Evolutionary conservation across 2,113 vertebrate species (phyloP).

Genomic region (Mobula hypostoma): DNA sequence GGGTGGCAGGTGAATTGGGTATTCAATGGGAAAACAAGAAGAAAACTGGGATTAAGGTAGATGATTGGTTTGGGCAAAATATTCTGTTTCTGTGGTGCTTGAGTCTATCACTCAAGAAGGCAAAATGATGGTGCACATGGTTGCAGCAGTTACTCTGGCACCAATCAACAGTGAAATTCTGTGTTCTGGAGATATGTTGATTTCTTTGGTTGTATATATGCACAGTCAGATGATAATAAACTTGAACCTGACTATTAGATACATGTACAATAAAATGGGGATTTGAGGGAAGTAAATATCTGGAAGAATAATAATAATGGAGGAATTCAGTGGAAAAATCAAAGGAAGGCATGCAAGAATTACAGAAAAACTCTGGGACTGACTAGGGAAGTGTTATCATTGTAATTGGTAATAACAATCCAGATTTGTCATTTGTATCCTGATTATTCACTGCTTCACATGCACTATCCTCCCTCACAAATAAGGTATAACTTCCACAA

Average conservation of each 20-base stretch:
- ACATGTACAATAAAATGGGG: not conserved
- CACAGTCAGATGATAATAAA: too few species aligned
- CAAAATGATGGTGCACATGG: too few species aligned
- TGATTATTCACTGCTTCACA: not conserved
- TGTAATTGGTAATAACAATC: not conserved
- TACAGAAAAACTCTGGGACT: not conserved
- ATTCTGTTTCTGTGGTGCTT: not conserved
- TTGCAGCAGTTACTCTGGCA: too few species aligned
- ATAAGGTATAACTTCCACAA: not conserved
- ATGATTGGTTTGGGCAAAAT: too few species aligned
- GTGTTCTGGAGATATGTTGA: too few species aligned
- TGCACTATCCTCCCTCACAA: not conserved
- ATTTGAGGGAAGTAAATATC: not conserved
- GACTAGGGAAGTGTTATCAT: not conserved
- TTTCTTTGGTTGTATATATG: too few species aligned
- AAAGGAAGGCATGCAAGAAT: not conserved
- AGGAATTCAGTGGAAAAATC: not conserved
- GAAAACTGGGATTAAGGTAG: too few species aligned
- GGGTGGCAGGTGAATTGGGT: too few species aligned
- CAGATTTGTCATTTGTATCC: not conserved
- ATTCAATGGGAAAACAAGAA: too few species aligned
- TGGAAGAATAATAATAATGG: not conserved
- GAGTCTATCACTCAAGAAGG: not conserved
- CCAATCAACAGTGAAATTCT: too few species aligned
- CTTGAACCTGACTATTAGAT: not conserved